Evolutionary conservation across 2,888 invertebrate genomes (phyloP), one percentile per base, ranked within the genome.

Genomic region (Plebejus argus): DNA sequence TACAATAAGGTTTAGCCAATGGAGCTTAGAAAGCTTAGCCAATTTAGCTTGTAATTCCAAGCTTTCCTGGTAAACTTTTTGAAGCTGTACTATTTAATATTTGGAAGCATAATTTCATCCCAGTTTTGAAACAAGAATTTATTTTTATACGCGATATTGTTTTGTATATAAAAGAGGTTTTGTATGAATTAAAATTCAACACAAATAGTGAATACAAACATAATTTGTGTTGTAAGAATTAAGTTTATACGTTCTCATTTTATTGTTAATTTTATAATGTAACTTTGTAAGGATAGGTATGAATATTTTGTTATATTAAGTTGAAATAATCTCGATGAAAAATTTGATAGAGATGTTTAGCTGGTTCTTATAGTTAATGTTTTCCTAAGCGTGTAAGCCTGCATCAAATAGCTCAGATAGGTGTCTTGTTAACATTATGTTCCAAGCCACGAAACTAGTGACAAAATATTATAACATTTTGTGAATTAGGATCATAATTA

Each of bases 1-100:
- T 70, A 70, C 39, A 61, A 39, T 76, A 49, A 49, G 66, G 33
- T 28, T 20, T 61, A 61, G 61, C 61, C 61, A 61, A 3, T 20
- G 58, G 8, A 58, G 20, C 35, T 35, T 35, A 1, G 8, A 7
- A 7, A 10, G 39, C 10, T 45, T 45, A 45, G 10, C 45, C 45
- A 10, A 45, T 45, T 45, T 53, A 53, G 53, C 53, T 53, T 66
- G 20, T 12, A 12, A 12, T 66, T 66, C 23, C 23, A 20, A 58
- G n/a, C 7, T 20, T 8, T 58, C 20, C 58, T 58, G 20, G 20
- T 10, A 20, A 7, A 10, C 6, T 58, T 20, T 58, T 20, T n/a
- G 8, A 58, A 8, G 20, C 0, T 58, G 20, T 58, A 58, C 20
- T 20, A 7, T 56, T 56, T 56, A 7, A 18, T 10, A 58, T 8